A percentile compares a stretch with the other conserved stretches of the same genome.
phyloP scores from a whole-genome alignment of 2,797 vertebrate species.

The Clarias fuscus region DNA sequence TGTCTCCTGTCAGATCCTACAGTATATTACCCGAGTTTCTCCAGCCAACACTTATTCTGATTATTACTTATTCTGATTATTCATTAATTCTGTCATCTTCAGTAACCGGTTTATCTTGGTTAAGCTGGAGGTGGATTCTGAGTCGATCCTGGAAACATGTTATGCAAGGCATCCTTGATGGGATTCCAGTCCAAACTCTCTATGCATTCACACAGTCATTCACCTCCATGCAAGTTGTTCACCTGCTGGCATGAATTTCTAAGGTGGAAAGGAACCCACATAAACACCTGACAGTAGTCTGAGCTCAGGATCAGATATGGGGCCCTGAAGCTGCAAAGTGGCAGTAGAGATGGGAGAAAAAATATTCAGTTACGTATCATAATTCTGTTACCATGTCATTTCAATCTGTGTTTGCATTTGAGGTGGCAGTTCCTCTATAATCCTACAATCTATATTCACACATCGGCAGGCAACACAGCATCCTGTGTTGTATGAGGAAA shows the following conservation, averaged over 20 bases:
- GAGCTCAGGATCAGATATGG: neutral
- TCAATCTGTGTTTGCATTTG: no score
- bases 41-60: neutral
- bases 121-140: no score
- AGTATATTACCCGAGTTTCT: neutral
- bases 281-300: neutral
- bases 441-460: no score
- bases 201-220: no score
- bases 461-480: no score
- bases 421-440: no score
- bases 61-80: neutral
- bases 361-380: no score
- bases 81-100: neutral
- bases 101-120: neutral
- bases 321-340: neutral
- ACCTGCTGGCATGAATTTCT: neutral
- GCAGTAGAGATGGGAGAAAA: neutral
- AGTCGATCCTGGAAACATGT: neutral
- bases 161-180: neutral
- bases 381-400: no score
- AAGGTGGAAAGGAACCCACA: neutral
- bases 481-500: no score
- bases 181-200: neutral
- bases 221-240: neutral
- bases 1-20: neutral